Conservation (phyloP, 2,888 invertebrate genomes). For the Polymixis flavicincta region DNA sequence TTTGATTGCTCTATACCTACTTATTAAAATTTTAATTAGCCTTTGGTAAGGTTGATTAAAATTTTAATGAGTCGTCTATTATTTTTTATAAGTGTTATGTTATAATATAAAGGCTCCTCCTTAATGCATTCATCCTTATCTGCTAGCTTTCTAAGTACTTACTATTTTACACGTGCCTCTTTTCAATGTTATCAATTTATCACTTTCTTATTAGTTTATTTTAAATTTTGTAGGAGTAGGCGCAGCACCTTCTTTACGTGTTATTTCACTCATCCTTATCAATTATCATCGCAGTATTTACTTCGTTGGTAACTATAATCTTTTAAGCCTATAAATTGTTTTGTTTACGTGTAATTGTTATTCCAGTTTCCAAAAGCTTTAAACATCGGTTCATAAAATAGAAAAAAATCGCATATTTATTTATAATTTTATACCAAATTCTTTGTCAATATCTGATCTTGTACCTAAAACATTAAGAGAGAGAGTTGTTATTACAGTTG, state of each 20-base stretch:
- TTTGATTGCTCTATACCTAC: background rate
- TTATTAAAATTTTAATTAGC: background rate
- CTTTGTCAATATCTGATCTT: background rate
- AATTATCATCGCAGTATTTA: background rate
- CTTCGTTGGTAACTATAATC: background rate
- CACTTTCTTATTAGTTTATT: too few species aligned
- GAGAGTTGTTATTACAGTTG: too few species aligned
- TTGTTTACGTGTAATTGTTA: background rate
- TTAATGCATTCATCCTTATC: background rate
- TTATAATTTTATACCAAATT: background rate
- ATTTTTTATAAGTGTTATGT: conserved; percentile 9
- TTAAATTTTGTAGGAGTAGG: background rate
- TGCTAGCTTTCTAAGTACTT: background rate
- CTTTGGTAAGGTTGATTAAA: conserved; percentile 9
- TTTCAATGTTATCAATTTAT: background rate
- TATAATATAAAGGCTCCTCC: too few species aligned
- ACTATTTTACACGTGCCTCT: conserved; percentile 5
- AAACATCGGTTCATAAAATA: background rate
- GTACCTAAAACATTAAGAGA: background rate
- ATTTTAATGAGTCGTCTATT: background rate
- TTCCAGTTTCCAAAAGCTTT: background rate
- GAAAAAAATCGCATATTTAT: too few species aligned
- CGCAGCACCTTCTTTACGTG: background rate
- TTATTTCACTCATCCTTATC: background rate
- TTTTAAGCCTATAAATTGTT: background rate